phyloP scores from a whole-genome alignment of 2,113 vertebrate species.

The Scartelaos histophorus region DNA sequence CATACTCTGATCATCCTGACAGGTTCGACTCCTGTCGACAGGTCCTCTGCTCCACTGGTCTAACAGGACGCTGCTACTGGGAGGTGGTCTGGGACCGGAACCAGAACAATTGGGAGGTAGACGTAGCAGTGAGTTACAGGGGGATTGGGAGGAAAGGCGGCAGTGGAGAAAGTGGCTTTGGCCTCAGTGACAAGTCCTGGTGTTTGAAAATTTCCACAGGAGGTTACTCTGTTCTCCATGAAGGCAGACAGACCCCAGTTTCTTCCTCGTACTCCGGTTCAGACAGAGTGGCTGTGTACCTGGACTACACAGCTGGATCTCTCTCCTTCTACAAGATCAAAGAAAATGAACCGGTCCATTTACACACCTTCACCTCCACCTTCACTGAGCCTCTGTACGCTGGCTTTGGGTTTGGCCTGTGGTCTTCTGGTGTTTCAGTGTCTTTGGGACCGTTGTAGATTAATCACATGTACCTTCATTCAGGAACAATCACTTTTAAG shows the following conservation, averaged over 20 bases:
- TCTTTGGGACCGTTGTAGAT: background rate
- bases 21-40: background rate
- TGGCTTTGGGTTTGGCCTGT: background rate
- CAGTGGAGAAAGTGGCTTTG: background rate
- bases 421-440: background rate
- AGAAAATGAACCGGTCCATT: background rate
- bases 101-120: background rate
- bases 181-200: background rate
- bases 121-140: background rate
- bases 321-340: background rate
- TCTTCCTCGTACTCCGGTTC: background rate
- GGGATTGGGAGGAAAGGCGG: background rate
- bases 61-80: background rate
- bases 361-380: background rate
- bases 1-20: background rate
- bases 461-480: too few species aligned
- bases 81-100: background rate
- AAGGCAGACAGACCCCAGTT: background rate
- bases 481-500: too few species aligned
- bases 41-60: background rate
- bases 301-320: background rate
- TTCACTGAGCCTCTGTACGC: conserved; percentile 1
- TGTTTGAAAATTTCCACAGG: background rate
- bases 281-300: background rate
- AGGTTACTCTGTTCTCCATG: background rate